These are phyloP conservation scores for Macrotrachela quadricornifera DNA, from an alignment of 1,140 invertebrate genomes.

Conservation along the genomic window DNA sequence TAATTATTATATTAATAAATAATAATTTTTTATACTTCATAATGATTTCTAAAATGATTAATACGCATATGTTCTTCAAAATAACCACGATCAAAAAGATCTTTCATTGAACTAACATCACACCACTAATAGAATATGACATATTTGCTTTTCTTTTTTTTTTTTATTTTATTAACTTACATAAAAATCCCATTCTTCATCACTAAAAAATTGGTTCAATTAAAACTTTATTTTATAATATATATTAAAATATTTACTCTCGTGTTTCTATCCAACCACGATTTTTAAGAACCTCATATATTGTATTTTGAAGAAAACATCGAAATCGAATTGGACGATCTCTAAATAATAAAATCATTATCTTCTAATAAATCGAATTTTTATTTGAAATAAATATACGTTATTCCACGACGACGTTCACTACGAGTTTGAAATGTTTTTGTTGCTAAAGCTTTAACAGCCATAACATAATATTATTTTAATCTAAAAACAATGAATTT, in stretches of 20 bases:
- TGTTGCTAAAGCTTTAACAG: too few relatives aligned
- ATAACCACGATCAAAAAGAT: slow-evolving; percentile 31
- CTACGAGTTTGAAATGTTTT: too few relatives aligned
- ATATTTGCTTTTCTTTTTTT: too few relatives aligned
- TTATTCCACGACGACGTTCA: too few relatives aligned
- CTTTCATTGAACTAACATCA: slow-evolving; percentile 32
- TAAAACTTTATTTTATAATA: not conserved
- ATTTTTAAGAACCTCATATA: slow-evolving; percentile 25
- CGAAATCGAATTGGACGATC: slow-evolving; percentile 26
- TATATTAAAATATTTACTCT: slow-evolving; percentile 11
- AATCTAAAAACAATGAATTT: too few relatives aligned
- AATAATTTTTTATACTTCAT: slow-evolving; percentile 21
- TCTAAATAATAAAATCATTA: not conserved
- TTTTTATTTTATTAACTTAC: too few relatives aligned
- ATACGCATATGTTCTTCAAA: slow-evolving; percentile 33
- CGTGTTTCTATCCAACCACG: slow-evolving; percentile 27
- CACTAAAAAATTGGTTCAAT: slow-evolving; percentile 15
- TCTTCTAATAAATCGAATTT: too few relatives aligned
- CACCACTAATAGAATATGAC: slow-evolving; percentile 31
- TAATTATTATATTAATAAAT: not conserved
- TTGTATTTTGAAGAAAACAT: slow-evolving; percentile 27
- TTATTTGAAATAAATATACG: too few relatives aligned
- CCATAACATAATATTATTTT: too few relatives aligned
- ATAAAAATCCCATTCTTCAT: slow-evolving; percentile 32
- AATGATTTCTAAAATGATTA: slow-evolving; percentile 35